Percentiles rank a stretch among this genome's conserved stretches.
These are phyloP conservation scores for Muscicapa adusta DNA, from an alignment of 2,113 vertebrate species.

Conservation along the genomic window DNA sequence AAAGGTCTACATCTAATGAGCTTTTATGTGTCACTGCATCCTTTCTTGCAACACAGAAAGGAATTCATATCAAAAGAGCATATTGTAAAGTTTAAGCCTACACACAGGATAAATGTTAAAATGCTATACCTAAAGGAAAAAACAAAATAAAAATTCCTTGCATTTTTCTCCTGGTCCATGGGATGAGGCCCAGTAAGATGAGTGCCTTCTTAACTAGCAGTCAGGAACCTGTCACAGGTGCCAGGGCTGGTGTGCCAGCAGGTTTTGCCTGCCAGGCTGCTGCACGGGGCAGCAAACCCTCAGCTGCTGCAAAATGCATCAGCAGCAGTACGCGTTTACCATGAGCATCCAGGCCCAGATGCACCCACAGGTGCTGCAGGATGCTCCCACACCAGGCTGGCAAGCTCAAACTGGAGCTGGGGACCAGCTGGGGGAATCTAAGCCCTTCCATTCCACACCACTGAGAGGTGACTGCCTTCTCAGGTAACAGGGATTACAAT, in stretches of 20 bases:
- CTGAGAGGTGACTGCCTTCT: neutral
- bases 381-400: neutral
- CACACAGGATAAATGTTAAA: neutral
- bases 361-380: neutral
- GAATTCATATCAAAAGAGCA: neutral
- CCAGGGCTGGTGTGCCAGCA: neutral
- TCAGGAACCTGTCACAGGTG: neutral
- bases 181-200: neutral
- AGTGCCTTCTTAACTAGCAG: neutral
- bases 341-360: neutral
- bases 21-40: neutral
- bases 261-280: neutral
- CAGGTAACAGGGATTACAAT: neutral
- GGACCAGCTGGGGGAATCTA: no score
- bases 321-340: accelerated
- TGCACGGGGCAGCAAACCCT: neutral
- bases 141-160: neutral
- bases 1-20: constrained; percentile 17
- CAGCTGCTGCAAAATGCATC: neutral
- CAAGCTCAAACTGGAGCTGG: neutral
- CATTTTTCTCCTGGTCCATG: neutral
- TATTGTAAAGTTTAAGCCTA: neutral
- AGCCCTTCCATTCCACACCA: neutral
- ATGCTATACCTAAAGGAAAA: neutral
- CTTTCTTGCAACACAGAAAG: neutral